Percentiles rank a stretch among this genome's conserved stretches.
Evolutionary conservation across 2,888 invertebrate species (phyloP).

Genomic region (Drosophila nr. medialis): DNA sequence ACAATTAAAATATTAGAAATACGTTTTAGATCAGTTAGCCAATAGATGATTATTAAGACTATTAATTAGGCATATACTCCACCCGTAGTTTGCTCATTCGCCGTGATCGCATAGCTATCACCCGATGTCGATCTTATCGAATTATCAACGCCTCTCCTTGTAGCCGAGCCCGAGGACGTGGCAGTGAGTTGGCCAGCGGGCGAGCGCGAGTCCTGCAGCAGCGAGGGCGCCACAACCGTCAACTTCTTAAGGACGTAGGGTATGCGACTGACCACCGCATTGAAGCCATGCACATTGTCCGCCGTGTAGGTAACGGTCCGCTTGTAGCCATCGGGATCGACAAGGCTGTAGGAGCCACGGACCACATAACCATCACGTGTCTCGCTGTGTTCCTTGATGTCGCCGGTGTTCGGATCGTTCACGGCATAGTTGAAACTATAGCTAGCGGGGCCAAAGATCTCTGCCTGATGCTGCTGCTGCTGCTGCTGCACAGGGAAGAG

Average conservation of each 20-base stretch:
- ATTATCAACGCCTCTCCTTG: conserved; percentile 5
- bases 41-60: conserved; percentile 12
- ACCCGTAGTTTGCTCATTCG: conserved; percentile 25
- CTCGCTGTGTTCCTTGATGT: conserved; percentile 85
- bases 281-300: conserved; percentile 86
- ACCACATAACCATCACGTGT: conserved; percentile 85
- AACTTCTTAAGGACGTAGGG: conserved; percentile 70
- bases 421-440: conserved; percentile 85
- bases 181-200: conserved; percentile 3
- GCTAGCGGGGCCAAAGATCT: conserved; percentile 72
- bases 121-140: conserved; percentile 10
- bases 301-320: conserved; percentile 86
- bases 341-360: conserved; percentile 85
- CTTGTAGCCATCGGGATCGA: conserved; percentile 86
- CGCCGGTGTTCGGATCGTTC: conserved; percentile 85
- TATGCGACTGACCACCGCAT: conserved; percentile 86
- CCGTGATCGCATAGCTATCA: conserved; percentile 63
- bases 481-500: conserved; percentile 35
- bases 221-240: conserved; percentile 8
- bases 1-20: conserved; percentile 44
- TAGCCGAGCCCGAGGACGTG: background rate
- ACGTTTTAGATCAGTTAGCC: conserved; percentile 41
- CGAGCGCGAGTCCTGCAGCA: conserved; percentile 48
- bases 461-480: conserved; percentile 33
- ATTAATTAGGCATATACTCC: conserved; percentile 63